These are phyloP conservation scores for Phalera bucephala DNA, from an alignment of 2,888 invertebrate species.

Conservation along the genomic window DNA sequence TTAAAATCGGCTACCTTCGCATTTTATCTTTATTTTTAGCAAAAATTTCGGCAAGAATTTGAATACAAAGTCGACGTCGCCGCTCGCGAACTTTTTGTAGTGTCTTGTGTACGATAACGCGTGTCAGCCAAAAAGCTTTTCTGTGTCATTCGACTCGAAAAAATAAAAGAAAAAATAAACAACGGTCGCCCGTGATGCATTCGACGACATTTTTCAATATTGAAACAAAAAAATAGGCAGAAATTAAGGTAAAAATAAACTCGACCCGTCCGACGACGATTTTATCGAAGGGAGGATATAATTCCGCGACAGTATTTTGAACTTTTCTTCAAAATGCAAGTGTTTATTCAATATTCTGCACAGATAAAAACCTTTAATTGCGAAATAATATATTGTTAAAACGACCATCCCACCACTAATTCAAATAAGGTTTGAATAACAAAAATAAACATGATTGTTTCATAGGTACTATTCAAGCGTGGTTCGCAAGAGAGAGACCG, in stretches of 20 bases:
- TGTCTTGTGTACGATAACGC: slow-evolving; percentile 66
- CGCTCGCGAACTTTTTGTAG: slow-evolving; percentile 50
- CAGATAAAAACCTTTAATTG: no score
- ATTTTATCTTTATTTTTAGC: background rate
- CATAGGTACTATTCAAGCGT: slow-evolving; percentile 66
- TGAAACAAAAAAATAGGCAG: slow-evolving; percentile 44
- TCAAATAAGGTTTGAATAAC: slow-evolving; percentile 57
- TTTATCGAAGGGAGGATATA: slow-evolving; percentile 22
- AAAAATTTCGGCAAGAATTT: slow-evolving; percentile 45
- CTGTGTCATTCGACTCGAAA: slow-evolving; percentile 63
- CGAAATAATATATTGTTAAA: no score
- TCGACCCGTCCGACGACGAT: slow-evolving; percentile 21
- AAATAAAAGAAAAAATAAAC: slow-evolving; percentile 52
- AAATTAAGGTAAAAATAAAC: slow-evolving; percentile 44
- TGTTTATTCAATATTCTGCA: no score
- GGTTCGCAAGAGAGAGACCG: slow-evolving; percentile 46
- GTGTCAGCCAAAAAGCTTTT: slow-evolving; percentile 78
- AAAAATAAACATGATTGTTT: slow-evolving; percentile 72
- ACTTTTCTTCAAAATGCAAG: background rate
- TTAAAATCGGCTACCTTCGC: no score
- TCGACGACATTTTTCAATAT: slow-evolving; percentile 73
- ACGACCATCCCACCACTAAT: slow-evolving; percentile 29
- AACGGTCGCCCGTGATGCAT: slow-evolving; percentile 58
- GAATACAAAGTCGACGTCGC: slow-evolving; percentile 58
- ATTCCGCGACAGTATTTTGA: slow-evolving; percentile 7